A percentile compares a stretch with the other conserved stretches of the same genome.
Conservation (phyloP, 2,888 invertebrate genomes). For the Tanypteryx hageni region DNA sequence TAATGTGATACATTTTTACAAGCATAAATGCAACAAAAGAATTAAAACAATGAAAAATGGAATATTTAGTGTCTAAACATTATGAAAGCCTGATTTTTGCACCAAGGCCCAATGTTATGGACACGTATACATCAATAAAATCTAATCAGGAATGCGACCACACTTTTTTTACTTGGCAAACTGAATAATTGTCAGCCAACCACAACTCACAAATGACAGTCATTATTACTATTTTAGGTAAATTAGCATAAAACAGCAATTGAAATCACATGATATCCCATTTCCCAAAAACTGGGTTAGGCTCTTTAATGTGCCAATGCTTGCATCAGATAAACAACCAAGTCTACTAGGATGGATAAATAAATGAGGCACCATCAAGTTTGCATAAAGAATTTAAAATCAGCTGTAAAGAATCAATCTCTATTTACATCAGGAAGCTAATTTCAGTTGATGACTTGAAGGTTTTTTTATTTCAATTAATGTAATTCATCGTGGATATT, state of each 20-base stretch:
- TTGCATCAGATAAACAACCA: too few relatives aligned
- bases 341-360: background rate
- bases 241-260: background rate
- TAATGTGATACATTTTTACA: background rate
- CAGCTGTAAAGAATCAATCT: background rate
- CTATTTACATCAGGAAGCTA: background rate
- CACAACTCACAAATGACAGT: background rate
- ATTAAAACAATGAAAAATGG: conserved; percentile 4
- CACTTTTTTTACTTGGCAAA: background rate
- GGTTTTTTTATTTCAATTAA: background rate
- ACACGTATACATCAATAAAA: background rate
- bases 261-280: background rate
- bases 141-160: background rate
- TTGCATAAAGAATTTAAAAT: background rate
- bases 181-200: background rate
- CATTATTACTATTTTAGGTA: background rate
- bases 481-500: background rate
- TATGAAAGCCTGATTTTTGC: background rate
- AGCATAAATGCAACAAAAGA: background rate
- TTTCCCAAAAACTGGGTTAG: too few relatives aligned
- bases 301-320: too few relatives aligned
- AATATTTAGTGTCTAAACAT: conserved; percentile 10
- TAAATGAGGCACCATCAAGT: background rate
- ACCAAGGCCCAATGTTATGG: background rate
- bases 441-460: background rate